Conservation (phyloP, 2,797 vertebrate species). For the Cossypha niveicapilla region DNA sequence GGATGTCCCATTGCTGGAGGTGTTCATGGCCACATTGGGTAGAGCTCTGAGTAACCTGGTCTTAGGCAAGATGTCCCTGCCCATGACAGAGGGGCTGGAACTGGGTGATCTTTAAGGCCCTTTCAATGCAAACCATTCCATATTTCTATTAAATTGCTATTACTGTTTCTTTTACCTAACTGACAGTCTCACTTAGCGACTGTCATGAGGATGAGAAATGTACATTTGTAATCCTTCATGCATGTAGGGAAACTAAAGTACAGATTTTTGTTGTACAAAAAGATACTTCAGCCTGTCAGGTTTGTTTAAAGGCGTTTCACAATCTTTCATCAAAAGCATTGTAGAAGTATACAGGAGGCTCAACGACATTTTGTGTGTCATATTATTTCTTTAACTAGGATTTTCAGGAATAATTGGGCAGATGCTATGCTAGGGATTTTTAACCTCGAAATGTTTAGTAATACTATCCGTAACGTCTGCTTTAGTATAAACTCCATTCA, state of each 20-base stretch:
- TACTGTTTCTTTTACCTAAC: not conserved
- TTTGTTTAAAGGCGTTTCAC: conserved; percentile 3
- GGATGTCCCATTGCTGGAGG: not conserved
- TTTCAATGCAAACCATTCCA: not conserved
- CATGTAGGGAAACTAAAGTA: not conserved
- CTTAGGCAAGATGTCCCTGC: not conserved
- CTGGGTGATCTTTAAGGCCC: not conserved
- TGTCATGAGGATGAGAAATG: not conserved
- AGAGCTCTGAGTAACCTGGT: not conserved
- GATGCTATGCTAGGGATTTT: not conserved
- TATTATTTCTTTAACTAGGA: not conserved
- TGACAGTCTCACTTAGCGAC: not conserved
- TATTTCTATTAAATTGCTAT: not conserved
- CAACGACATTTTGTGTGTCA: not conserved
- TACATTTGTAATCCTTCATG: not conserved
- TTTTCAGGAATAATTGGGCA: not conserved
- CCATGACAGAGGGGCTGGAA: rapidly evolving
- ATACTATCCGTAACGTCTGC: not conserved
- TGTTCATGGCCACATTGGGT: rapidly evolving
- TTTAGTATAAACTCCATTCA: not conserved
- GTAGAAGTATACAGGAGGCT: not conserved
- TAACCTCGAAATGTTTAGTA: not conserved
- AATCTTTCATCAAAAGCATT: not conserved
- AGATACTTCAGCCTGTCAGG: not conserved
- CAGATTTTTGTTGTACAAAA: not conserved